Percentiles rank a stretch among this genome's conserved stretches.
These are phyloP conservation scores for Trematocara zebra DNA, from an alignment of 2,113 vertebrate species.

Conservation along the genomic window DNA sequence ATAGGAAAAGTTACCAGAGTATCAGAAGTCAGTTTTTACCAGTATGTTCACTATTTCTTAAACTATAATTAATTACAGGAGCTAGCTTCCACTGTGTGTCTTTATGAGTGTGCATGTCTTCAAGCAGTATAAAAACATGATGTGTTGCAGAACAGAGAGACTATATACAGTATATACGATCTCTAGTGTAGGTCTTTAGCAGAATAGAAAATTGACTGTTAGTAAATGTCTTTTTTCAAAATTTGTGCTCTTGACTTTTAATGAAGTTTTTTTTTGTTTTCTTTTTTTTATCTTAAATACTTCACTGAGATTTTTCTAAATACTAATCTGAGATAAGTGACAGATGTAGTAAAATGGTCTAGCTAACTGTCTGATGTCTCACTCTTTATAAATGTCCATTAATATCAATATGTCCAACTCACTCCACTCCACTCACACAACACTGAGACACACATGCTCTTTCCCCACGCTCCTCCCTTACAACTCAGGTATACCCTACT, in stretches of 20 bases:
- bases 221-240: background rate
- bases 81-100: background rate
- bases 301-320: background rate
- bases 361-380: background rate
- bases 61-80: background rate
- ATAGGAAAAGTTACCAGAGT: background rate
- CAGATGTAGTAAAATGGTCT: background rate
- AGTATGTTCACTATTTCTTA: background rate
- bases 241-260: background rate
- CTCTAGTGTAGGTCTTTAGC: background rate
- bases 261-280: background rate
- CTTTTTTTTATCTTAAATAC: background rate
- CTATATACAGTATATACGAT: too few relatives aligned
- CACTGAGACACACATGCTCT: background rate
- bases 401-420: background rate
- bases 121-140: background rate
- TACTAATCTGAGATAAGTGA: background rate
- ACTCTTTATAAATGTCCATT: background rate
- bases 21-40: background rate
- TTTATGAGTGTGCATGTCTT: background rate
- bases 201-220: rapidly evolving
- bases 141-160: background rate
- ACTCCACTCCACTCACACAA: background rate
- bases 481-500: slow-evolving; percentile 58
- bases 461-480: slow-evolving; percentile 50